Base-by-base conservation (phyloP, 2,888 invertebrate species). In the Ennomos quercinarius region DNA sequence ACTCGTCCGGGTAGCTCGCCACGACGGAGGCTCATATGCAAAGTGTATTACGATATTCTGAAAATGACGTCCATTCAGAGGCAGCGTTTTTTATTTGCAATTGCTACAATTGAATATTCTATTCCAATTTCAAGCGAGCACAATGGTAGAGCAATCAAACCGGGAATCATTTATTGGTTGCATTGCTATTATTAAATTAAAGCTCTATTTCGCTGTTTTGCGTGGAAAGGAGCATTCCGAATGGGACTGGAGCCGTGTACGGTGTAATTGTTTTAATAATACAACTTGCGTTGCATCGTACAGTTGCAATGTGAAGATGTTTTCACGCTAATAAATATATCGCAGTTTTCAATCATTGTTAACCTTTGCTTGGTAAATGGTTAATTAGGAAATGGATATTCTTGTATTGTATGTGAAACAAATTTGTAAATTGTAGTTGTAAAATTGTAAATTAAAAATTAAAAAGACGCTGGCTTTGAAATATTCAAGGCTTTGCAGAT, bases 1-100 rank as follows among this genome's bases (percentile, higher is more conserved):
- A 41, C 44, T 27, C 77, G 76, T 76, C 77, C 47, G n/a, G 76
- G 76, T 76, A 75, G 72, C 71, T 74, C 64, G 6, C 71, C 55
- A 65, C 70, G 64, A 69, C 73, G 80, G 74, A 82, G 67, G 80
- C 80, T 77, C 74, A 74, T 78, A 86, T 86, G 86, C 84, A 83
- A 83, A 82, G 74, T 75, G 74, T 80, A 76, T 77, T 77, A 78
- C 75, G 71, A 78, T 80, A 80, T 79, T 76, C 76, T 62, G 70
- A 74, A 78, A 73, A 75, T 73, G 71, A 72, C 74, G 73, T 67
- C 66, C 62, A 53, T 61, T 71, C 68, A 67, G 71, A 66, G 68
- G 63, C 64, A 60, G 56, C 48, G 61, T 55, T 57, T 64, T 71
- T 71, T 63, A 67, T 73, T 71, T 71, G 70, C 63, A 74, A 74